phyloP scores from a whole-genome alignment of 2,797 vertebrate species.

The Alauda arvensis region DNA sequence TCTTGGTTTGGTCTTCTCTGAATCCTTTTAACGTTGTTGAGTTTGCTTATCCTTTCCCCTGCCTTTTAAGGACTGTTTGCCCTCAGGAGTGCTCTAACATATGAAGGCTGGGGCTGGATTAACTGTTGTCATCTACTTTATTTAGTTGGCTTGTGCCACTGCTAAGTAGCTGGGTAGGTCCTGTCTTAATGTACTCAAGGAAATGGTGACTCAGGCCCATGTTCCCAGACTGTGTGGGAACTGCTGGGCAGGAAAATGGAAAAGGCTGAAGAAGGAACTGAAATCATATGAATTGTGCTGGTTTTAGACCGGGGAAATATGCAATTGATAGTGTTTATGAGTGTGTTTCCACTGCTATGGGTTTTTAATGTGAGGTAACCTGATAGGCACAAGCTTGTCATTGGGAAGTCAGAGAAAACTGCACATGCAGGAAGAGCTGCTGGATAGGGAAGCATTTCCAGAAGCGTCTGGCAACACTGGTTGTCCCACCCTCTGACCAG shows the following conservation, averaged over 20 bases:
- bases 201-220: neutral
- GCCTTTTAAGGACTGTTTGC: neutral
- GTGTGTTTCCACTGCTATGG: accelerated
- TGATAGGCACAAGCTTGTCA: neutral
- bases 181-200: neutral
- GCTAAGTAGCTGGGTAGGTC: neutral
- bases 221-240: neutral
- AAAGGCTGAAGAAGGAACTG: neutral
- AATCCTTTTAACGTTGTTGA: neutral
- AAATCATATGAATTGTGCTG: neutral
- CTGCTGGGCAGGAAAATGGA: neutral
- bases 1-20: neutral
- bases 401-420: neutral
- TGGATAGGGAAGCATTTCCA: neutral
- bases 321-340: neutral
- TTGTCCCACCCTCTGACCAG: neutral
- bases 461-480: neutral
- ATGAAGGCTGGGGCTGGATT: neutral
- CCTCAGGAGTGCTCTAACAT: neutral
- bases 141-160: neutral
- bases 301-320: neutral
- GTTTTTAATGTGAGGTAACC: neutral
- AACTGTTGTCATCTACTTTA: neutral
- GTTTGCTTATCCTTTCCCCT: neutral
- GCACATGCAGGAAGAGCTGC: accelerated